These are phyloP conservation scores for Vanacampus margaritifer DNA, from an alignment of 2,113 vertebrate species.

Conservation along the genomic window DNA sequence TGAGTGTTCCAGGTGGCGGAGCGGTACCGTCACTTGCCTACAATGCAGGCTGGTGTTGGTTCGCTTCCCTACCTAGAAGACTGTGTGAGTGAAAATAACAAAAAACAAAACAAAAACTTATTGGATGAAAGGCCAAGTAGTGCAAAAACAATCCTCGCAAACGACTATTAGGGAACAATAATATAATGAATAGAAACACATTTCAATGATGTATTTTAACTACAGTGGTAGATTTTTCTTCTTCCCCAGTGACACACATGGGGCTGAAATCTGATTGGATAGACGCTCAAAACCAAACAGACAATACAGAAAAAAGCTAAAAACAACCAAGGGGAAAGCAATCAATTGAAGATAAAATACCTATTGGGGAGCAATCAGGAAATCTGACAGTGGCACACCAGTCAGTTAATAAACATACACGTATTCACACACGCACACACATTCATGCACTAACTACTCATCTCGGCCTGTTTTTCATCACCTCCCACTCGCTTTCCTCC, in stretches of 20 bases:
- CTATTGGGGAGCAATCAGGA: slow-evolving; percentile 4
- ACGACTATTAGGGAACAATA: not conserved
- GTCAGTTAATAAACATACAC: not conserved
- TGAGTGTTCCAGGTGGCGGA: too few species aligned
- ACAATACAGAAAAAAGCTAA: not conserved
- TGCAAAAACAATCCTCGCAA: too few species aligned
- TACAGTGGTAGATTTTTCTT: not conserved
- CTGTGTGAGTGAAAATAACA: too few species aligned
- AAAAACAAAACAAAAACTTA: too few species aligned
- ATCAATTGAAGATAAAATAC: not conserved
- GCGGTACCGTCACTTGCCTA: too few species aligned
- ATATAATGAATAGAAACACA: not conserved
- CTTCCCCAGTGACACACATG: not conserved
- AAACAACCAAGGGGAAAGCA: not conserved
- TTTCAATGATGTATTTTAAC: too few species aligned
- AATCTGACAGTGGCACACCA: not conserved
- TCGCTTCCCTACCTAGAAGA: too few species aligned
- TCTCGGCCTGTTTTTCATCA: slow-evolving; percentile 10
- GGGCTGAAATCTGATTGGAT: not conserved
- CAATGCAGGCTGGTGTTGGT: too few species aligned
- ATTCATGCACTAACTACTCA: slow-evolving; percentile 25
- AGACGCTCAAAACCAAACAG: not conserved
- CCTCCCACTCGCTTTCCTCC: slow-evolving; percentile 23
- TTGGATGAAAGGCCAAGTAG: too few species aligned
- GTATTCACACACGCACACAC: not conserved